Evolutionary conservation across 1,140 invertebrate genomes (phyloP).

Genomic region (Pteromalus puparum): DNA sequence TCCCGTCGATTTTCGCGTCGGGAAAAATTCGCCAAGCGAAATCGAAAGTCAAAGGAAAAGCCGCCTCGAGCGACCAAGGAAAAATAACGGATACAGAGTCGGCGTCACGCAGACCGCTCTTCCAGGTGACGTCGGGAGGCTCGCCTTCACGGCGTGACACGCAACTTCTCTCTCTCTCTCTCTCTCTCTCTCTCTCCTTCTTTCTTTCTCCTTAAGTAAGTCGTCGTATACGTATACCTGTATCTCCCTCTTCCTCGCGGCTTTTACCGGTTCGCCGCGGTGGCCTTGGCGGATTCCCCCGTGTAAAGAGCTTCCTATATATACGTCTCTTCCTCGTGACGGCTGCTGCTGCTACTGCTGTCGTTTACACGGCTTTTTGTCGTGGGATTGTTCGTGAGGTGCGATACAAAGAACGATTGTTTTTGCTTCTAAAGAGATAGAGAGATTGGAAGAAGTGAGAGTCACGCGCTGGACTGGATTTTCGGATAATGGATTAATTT

Average conservation of each 20-base stretch:
- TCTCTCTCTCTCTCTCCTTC: too few relatives aligned
- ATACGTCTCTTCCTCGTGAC: background rate
- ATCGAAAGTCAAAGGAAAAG: constrained; percentile 33
- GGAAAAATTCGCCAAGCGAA: background rate
- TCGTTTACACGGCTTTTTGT: background rate
- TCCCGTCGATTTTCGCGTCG: too few relatives aligned
- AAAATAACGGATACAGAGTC: constrained; percentile 33
- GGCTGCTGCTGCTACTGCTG: background rate
- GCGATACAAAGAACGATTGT: background rate
- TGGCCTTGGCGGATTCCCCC: constrained; percentile 41
- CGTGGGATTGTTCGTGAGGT: background rate
- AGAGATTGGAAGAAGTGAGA: background rate
- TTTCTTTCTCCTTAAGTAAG: background rate
- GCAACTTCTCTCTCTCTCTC: constrained; percentile 41
- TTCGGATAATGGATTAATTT: too few relatives aligned
- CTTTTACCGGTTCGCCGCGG: constrained; percentile 42
- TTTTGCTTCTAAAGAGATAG: background rate
- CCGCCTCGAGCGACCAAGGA: background rate
- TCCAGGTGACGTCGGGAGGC: constrained; percentile 25
- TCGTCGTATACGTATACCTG: background rate
- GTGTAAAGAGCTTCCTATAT: background rate
- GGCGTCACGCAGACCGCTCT: constrained; percentile 26
- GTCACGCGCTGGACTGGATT: too few relatives aligned
- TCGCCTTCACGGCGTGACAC: constrained; percentile 21
- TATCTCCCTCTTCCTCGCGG: background rate